Conservation (phyloP, 2,888 invertebrate genomes). For the Xiphydria camelus region DNA sequence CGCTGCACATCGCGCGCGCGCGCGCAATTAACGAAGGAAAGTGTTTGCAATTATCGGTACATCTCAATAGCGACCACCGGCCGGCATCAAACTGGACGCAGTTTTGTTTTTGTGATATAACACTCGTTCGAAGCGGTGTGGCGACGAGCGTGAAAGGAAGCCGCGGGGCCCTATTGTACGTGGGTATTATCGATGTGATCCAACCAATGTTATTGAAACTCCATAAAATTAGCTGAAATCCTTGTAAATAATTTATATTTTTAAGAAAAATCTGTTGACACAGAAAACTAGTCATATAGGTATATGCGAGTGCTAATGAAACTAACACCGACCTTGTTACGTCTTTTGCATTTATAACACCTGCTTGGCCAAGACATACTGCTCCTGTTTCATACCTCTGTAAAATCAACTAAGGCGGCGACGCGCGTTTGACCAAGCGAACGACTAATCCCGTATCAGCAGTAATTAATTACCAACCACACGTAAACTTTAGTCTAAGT, state of each 20-base stretch:
- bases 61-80: no score
- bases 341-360: constrained; percentile 55
- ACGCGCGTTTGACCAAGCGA: constrained; percentile 43
- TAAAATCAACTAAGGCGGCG: constrained; percentile 41
- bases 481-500: constrained; percentile 49
- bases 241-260: constrained; percentile 58
- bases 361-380: constrained; percentile 41
- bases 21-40: no score
- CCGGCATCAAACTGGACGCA: no score
- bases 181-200: constrained; percentile 56
- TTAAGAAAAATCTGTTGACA: constrained; percentile 54
- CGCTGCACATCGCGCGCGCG: no score
- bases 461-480: constrained; percentile 48
- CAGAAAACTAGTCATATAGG: constrained; percentile 56
- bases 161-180: no score
- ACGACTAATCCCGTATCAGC: constrained; percentile 49
- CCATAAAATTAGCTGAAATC: constrained; percentile 50
- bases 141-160: neutral
- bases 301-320: constrained; percentile 55
- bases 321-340: constrained; percentile 54
- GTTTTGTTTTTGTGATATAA: no score
- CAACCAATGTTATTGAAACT: constrained; percentile 51
- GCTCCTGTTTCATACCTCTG: constrained; percentile 50
- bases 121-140: no score
- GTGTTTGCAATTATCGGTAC: no score